Base-by-base conservation (phyloP, 2,797 vertebrate species). In the Sebastes kiyomatsui region DNA sequence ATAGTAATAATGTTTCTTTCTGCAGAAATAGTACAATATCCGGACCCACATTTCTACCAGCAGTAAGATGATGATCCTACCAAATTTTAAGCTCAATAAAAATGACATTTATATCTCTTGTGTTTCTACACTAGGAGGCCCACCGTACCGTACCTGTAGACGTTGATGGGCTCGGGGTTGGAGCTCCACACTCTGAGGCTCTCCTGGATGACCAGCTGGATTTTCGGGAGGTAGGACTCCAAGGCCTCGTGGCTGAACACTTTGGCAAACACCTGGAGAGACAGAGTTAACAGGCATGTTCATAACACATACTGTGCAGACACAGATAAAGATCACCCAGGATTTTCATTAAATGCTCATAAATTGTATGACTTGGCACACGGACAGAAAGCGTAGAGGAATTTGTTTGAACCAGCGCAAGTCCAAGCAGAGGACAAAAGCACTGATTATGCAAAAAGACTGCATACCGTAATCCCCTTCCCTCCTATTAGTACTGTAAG, bases 161-260 rank as follows among this genome's bases (percentile, higher is more conserved):
- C 99, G 0, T 97, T 99, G 93, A 99, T 97, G 91, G 98, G 92
- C 28, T 98, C 97, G 0, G 97, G 96, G 75, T 95, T 95, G 89
- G 98, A 98, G 93, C 99, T 98, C 99, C 99, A 99, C 5, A 97
- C 95, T 0, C 98, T 90, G 1, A 99, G 95, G 0, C 97, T 98
- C 90, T 99, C 98, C 91, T 99, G 98, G 91, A 99, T 99, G 77
- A 99, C 98, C 93, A 97, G 95, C 91, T 97, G 98, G 93, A 99
- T 99, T 93, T 99, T 99, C 3, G 98, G 98, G 3, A 99, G 96
- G 80, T 99, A 99, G 55, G 96, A 97, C 92, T 98, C 97, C 93
- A 99, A 86, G 0, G 99, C 98, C 77, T 99, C 98, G 0, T 99
- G 98, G 89, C 98, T 99, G 94, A 99, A 99, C 77, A 99, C 97